Evolutionary conservation across 2,888 invertebrate genomes (phyloP).

Genomic region (Ethmia dodecea): DNA sequence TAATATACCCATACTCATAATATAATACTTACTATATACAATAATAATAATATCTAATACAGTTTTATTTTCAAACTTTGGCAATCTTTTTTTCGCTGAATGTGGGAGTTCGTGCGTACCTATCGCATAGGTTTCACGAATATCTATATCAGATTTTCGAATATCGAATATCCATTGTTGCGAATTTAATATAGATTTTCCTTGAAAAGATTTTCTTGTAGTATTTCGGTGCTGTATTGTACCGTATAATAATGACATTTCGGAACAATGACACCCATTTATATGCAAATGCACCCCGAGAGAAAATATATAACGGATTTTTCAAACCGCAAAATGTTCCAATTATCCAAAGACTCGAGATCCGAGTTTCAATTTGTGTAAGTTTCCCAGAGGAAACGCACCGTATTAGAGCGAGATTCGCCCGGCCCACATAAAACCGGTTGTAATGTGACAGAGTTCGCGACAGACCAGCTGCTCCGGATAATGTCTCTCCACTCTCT

Average conservation of each 20-base stretch:
- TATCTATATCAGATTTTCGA: too few relatives aligned
- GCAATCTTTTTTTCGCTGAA: too few relatives aligned
- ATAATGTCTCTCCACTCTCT: conserved; percentile 45
- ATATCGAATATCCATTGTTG: not conserved
- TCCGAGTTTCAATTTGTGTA: conserved; percentile 47
- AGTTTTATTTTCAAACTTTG: too few relatives aligned
- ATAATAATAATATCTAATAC: too few relatives aligned
- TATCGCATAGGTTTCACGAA: too few relatives aligned
- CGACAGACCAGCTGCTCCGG: conserved; percentile 50
- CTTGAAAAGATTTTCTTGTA: not conserved
- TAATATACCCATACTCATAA: too few relatives aligned
- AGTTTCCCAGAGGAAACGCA: conserved; percentile 36
- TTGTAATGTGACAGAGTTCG: conserved; percentile 55
- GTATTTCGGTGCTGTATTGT: too few relatives aligned
- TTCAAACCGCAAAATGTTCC: conserved; percentile 32
- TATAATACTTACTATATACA: too few relatives aligned
- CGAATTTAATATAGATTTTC: not conserved
- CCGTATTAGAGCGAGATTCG: conserved; percentile 33
- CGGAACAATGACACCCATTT: too few relatives aligned
- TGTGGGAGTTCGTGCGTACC: too few relatives aligned
- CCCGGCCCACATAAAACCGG: conserved; percentile 43
- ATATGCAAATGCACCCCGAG: too few relatives aligned
- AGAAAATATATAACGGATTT: conserved; percentile 28
- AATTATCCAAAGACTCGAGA: conserved; percentile 32
- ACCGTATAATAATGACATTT: too few relatives aligned